Conservation (phyloP, 2,888 invertebrate genomes). For the Mesoligia furuncula region DNA sequence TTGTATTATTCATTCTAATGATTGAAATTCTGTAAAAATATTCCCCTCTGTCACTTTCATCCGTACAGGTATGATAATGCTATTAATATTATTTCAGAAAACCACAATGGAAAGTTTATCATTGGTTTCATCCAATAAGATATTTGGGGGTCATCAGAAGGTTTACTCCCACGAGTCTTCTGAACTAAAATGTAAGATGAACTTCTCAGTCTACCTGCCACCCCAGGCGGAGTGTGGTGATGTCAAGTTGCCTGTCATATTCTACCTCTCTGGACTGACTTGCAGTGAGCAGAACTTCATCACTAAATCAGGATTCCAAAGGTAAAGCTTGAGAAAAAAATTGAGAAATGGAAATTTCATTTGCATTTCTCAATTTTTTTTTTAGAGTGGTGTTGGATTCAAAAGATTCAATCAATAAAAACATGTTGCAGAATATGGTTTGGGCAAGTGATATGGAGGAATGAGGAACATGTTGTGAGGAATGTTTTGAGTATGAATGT, state of each 20-base stretch:
- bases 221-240: slow-evolving; percentile 92
- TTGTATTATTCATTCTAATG: no score
- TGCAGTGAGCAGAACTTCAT: slow-evolving; percentile 99
- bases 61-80: neutral
- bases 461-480: no score
- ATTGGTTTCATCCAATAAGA: slow-evolving; percentile 92
- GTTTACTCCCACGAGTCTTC: slow-evolving; percentile 95
- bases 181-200: slow-evolving; percentile 96
- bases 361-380: neutral
- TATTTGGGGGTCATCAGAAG: slow-evolving; percentile 96
- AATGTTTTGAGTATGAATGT: no score
- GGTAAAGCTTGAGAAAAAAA: no score
- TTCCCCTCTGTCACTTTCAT: neutral
- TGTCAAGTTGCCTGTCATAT: slow-evolving; percentile 94
- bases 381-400: neutral
- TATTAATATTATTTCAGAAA: slow-evolving; percentile 65
- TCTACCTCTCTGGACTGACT: slow-evolving; percentile 97
- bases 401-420: neutral
- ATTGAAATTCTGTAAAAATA: no score
- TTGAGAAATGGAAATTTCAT: no score
- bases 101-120: slow-evolving; percentile 88
- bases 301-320: slow-evolving; percentile 98
- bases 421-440: neutral
- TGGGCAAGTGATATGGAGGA: no score
- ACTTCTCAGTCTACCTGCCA: slow-evolving; percentile 97